Conservation (phyloP, 1,140 invertebrate genomes). For the Drosophila bifasciata region DNA sequence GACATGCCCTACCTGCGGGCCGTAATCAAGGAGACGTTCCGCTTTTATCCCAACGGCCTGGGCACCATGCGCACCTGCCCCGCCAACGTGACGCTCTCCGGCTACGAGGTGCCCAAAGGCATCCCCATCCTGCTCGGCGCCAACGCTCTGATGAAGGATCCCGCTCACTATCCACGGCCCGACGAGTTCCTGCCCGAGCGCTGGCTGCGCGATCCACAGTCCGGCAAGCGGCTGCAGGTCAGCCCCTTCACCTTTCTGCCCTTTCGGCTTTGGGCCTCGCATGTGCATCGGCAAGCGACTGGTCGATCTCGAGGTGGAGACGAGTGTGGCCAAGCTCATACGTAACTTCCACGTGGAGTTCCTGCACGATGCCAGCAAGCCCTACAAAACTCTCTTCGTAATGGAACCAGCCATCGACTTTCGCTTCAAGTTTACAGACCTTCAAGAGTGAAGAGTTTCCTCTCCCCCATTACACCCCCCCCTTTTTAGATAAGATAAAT, state of each 20-base stretch:
- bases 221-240: constrained; percentile 40
- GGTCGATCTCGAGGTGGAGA: constrained; percentile 89
- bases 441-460: constrained; percentile 30
- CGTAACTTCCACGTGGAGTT: constrained; percentile 86
- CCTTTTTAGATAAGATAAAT: constrained; percentile 11
- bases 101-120: constrained; percentile 93
- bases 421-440: constrained; percentile 66
- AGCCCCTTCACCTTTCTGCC: constrained; percentile 78
- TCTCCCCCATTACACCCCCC: background rate
- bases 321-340: constrained; percentile 86
- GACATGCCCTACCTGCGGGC: constrained; percentile 85
- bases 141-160: constrained; percentile 53
- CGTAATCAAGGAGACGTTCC: constrained; percentile 87
- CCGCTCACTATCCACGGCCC: constrained; percentile 87
- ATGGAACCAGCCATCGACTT: constrained; percentile 61
- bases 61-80: constrained; percentile 92
- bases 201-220: constrained; percentile 86
- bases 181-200: constrained; percentile 90
- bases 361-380: constrained; percentile 66
- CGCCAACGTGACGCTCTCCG: constrained; percentile 89
- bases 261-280: constrained; percentile 87
- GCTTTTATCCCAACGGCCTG: constrained; percentile 93
- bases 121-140: constrained; percentile 41
- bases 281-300: constrained; percentile 87
- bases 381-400: constrained; percentile 51